phyloP scores from a whole-genome alignment of 2,888 invertebrate genomes.

The Thecocarcelia acutangulata region DNA sequence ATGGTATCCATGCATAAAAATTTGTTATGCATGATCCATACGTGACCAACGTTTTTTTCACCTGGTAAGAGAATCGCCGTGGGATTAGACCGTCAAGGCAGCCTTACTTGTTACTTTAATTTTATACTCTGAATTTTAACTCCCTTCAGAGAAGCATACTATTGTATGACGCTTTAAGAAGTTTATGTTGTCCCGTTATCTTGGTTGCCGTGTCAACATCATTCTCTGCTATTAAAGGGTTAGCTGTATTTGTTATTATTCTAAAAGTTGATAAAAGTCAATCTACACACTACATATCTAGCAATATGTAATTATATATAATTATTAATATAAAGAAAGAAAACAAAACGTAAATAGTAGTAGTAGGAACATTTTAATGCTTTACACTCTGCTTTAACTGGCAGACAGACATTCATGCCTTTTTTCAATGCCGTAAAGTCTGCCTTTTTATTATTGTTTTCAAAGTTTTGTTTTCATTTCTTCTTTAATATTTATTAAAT shows the following conservation, averaged over 20 bases:
- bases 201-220: not conserved
- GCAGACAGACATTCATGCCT: slow-evolving; percentile 1
- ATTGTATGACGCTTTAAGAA: no score
- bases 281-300: slow-evolving; percentile 15
- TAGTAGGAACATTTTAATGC: slow-evolving; percentile 21
- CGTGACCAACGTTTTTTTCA: no score
- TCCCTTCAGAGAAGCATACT: no score
- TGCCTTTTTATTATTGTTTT: slow-evolving; percentile 16
- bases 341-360: slow-evolving; percentile 13
- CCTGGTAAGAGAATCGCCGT: no score
- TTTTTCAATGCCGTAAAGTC: slow-evolving; percentile 43
- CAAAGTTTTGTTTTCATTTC: not conserved
- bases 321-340: slow-evolving; percentile 49
- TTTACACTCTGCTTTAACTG: slow-evolving; percentile 22
- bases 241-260: not conserved
- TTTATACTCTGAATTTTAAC: no score
- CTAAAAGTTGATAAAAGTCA: not conserved
- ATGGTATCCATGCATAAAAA: no score
- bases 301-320: slow-evolving; percentile 52
- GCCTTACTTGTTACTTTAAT: no score
- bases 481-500: slow-evolving; percentile 63
- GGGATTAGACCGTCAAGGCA: no score
- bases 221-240: not conserved
- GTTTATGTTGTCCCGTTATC: no score
- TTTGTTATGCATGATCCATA: no score